Base-by-base conservation (phyloP, 2,888 invertebrate genomes). In the Metellina segmentata region DNA sequence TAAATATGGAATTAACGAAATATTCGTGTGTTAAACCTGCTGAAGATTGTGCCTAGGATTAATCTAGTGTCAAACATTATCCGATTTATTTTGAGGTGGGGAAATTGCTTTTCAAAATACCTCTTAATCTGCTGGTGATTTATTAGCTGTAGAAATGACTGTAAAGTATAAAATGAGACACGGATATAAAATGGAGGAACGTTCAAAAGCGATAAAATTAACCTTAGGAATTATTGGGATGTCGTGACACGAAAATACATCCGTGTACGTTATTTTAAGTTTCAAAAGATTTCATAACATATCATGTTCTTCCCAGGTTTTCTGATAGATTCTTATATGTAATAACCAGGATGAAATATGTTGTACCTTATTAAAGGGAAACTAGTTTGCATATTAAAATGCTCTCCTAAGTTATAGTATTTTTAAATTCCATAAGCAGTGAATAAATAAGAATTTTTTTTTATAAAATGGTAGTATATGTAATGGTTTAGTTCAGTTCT, bases 1-100 rank as follows among this genome's bases (percentile, higher is more conserved):
- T 85, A 85, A 85, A 75, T 85, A 77, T 49, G 61, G 85, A 61
- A 69, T 83, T 85, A 85, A 69, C 77, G 48, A 13, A 77, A 75
- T 9, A 53, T 20, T 19, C n/a, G 48, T 48, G 49, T 70, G 79
- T 79, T 52, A 52, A 79, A 53, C 8, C 16, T 11, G 49, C n/a
- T n/a, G 79, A 51, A 53, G 48, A 81, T 85, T 85, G 75, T 75
- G 52, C 75, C n/a, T n/a, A 16, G 75, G 19, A 75, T 19, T 85
- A 85, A 85, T 77, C 85, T 52, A 49, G 49, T 78, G 70, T 70
- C 86, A 78, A 69, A 86, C 86, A 86, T 34, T 69, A 78, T 70
- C 49, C 78, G 19, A 78, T 70, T 83, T 86, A 69, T 61, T 49
- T 53, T 69, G 51, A 71, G 71, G 82, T 51, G 82, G 19, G 34